These are phyloP conservation scores for Nipponacmea schrenckii DNA, from an alignment of 2,888 invertebrate genomes.

Conservation along the genomic window DNA sequence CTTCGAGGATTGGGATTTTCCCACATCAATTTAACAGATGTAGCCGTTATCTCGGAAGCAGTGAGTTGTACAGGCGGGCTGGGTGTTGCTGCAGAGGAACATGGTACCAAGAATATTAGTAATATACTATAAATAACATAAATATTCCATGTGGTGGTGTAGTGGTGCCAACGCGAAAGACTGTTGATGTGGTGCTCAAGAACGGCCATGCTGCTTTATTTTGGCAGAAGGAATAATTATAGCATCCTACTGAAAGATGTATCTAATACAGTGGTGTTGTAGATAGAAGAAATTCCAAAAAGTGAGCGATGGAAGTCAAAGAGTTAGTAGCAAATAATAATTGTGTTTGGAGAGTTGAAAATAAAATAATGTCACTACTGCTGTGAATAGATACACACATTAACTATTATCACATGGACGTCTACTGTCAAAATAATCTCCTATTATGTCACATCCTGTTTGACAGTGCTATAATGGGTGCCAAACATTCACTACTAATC, in stretches of 20 bases:
- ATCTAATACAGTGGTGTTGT: conserved; percentile 6
- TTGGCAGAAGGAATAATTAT: too few relatives aligned
- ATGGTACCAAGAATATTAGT: conserved; percentile 31
- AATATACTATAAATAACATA: conserved; percentile 15
- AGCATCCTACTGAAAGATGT: conserved; percentile 9
- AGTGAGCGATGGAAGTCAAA: background rate
- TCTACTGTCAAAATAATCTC: too few relatives aligned
- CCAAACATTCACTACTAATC: too few relatives aligned
- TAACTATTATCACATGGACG: too few relatives aligned
- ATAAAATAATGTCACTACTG: too few relatives aligned
- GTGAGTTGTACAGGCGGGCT: conserved; percentile 89
- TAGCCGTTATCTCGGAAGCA: conserved; percentile 92
- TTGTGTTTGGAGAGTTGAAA: too few relatives aligned
- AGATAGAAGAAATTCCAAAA: background rate
- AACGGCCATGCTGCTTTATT: background rate
- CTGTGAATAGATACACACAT: too few relatives aligned
- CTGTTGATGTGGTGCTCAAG: background rate
- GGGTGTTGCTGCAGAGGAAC: conserved; percentile 80
- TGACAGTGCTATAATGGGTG: too few relatives aligned
- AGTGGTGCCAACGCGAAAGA: background rate
- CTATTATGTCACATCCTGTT: too few relatives aligned
- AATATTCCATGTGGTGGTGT: conserved; percentile 2
- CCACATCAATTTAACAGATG: conserved; percentile 93
- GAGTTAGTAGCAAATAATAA: too few relatives aligned
- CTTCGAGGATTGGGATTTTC: conserved; percentile 71